phyloP scores from a whole-genome alignment of 2,113 vertebrate species.

The Salvelinus fontinalis region DNA sequence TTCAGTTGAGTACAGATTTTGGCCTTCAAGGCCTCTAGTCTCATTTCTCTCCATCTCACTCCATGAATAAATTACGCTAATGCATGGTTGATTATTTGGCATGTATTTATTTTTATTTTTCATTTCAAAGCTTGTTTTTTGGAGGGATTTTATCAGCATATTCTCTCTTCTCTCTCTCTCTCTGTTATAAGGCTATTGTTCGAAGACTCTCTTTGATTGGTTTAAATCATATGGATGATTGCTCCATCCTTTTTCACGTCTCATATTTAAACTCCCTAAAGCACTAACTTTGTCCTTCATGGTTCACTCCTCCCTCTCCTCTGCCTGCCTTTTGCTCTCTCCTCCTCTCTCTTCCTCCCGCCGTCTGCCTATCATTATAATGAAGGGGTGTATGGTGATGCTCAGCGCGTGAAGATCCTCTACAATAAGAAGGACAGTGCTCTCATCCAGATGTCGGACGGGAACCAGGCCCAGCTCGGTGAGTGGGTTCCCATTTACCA shows the following conservation, averaged over 20 bases:
- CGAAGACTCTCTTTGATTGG: conserved; percentile 27
- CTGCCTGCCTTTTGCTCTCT: conserved; percentile 12
- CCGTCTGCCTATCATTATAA: background rate
- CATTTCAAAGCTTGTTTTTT: background rate
- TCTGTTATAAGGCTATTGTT: background rate
- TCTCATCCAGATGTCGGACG: conserved; percentile 87
- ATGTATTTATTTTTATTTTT: background rate
- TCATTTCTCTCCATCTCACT: conserved; percentile 30
- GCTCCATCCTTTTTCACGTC: conserved; percentile 69
- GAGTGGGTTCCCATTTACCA: conserved; percentile 50
- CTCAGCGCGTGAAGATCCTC: conserved; percentile 80
- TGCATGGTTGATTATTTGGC: no score
- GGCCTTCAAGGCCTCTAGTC: conserved; percentile 35
- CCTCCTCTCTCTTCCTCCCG: conserved; percentile 30
- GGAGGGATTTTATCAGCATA: no score
- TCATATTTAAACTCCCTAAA: conserved; percentile 79
- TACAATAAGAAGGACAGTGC: conserved; percentile 91
- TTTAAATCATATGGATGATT: conserved; percentile 85
- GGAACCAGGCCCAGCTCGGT: conserved; percentile 85
- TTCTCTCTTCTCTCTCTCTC: conserved; percentile 62
- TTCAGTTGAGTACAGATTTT: conserved; percentile 19
- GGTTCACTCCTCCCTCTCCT: conserved; percentile 66
- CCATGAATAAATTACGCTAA: no score
- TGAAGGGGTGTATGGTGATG: background rate
- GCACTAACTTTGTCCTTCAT: conserved; percentile 69